Evolutionary conservation across 2,888 invertebrate species (phyloP).

Genomic region (Xestia sexstrigata): DNA sequence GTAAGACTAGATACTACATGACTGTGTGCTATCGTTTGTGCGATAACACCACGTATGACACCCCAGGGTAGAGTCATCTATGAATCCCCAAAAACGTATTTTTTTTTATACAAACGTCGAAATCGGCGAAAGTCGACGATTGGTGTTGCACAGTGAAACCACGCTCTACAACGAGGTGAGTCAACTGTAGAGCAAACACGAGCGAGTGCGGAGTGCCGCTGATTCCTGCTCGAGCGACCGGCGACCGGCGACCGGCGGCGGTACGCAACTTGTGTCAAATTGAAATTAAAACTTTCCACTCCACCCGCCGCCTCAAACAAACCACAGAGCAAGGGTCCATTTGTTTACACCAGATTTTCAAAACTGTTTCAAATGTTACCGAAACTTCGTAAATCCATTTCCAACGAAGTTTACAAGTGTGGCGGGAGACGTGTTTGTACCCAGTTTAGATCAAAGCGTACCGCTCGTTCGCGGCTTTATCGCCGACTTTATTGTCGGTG

Average conservation of each 20-base stretch:
- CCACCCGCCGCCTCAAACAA: conserved; percentile 58
- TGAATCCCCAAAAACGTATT: not conserved
- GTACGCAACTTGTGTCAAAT: conserved; percentile 56
- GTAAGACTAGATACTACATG: not conserved
- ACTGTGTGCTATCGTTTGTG: not conserved
- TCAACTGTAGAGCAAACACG: conserved; percentile 1
- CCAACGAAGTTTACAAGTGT: conserved; percentile 44
- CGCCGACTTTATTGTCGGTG: conserved; percentile 42
- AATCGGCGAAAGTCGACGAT: too few relatives aligned
- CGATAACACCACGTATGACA: not conserved
- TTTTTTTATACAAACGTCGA: too few relatives aligned
- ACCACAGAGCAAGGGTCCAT: conserved; percentile 68
- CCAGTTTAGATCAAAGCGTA: conserved; percentile 58
- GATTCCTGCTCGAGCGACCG: not conserved
- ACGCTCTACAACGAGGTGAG: not conserved
- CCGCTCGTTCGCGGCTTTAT: conserved; percentile 37
- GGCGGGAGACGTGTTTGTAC: conserved; percentile 38
- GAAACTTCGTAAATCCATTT: conserved; percentile 47
- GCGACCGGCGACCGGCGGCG: not conserved
- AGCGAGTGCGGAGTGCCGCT: not conserved
- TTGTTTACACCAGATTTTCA: conserved; percentile 68
- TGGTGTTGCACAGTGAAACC: not conserved
- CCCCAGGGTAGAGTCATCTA: not conserved
- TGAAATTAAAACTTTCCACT: conserved; percentile 66
- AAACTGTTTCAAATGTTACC: conserved; percentile 66